Evolutionary conservation across 2,888 invertebrate genomes (phyloP), one percentile per base, ranked within the genome.

Genomic region (Acrobasis repandana): DNA sequence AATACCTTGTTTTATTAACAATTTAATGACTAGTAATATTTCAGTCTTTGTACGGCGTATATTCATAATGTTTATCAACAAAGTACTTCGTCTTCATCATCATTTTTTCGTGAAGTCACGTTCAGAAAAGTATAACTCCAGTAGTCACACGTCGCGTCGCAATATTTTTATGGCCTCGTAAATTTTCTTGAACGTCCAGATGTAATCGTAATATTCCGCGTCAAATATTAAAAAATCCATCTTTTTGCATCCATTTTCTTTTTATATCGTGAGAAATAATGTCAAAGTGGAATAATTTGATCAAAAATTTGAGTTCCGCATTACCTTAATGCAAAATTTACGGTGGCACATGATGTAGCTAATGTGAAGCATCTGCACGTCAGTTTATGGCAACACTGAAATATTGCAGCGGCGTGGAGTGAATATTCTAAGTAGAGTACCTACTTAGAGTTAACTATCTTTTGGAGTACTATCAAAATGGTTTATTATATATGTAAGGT

Each of bases 281-380:
- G 43, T 14, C 43, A 43, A 14, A 1, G 43, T 3, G 43, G 43
- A 43, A 43, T 43, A 14, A 43, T 14, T 43, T 43, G 43, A 43
- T 43, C 49, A 49, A 58, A 57, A 52, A 38, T 54, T 60, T 50
- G 16, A 60, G 28, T 43, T 57, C 56, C n/a, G 33, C 34, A 61
- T 61, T 63, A 63, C 47, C 62, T 60, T 61, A 67, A 61, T 60
- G 60, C 56, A 50, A 10, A 61, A 60, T 65, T 65, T 67, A 65
- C 61, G 57, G 34, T 36, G 11, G 54, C 63, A 61, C 56, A 61
- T 48, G 60, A 56, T 59, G 50, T 56, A 65, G 63, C 72, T 74
- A 75, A 70, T 65, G 71, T 64, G 66, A 64, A 54, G 63, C 73
- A 70, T 71, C 68, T 74, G 70, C 70, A 71, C 68, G 60, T 48